Base-by-base conservation (phyloP, 2,797 vertebrate genomes). In the Pelobates cultripes region DNA sequence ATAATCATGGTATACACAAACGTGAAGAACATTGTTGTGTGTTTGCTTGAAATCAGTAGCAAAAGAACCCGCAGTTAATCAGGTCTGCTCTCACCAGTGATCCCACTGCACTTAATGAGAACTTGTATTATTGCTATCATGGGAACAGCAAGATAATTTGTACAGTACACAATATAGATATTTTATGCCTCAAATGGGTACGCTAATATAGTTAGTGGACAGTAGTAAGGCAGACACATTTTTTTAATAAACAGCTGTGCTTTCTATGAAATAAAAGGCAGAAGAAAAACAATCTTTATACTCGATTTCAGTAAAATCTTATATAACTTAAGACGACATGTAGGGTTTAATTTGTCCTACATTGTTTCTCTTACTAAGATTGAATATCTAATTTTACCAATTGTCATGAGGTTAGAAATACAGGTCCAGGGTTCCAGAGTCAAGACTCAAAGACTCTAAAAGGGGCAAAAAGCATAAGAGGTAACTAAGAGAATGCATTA, bases 91-190 rank as follows among this genome's bases (percentile, higher is more conserved):
- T 76, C 61, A 66, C 74, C 43, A 76, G 74, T 76, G 74, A 76
- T 64, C 74, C 74, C 74, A 66, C 60, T 76, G 74, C 74, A 76
- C 74, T 76, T 76, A 76, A 76, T 76, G 74, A 76, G 74, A 76
- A 76, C 74, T 76, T 64, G 74, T 76, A 76, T 76, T 76, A 76
- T 76, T 64, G 61, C 61, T 63, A 76, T 66, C 74, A 76, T 51
- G 74, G 74, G 74, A 76, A 51, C 43, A 66, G 74, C 60, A 64
- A 76, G 61, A 76, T 76, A 76, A 76, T 76, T 76, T 76, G 60
- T 63, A 76, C 74, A 47, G 74, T 66, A 66, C 74, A 64, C 74
- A 76, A 66, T 76, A 76, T 13, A 76, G 61, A 76, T 76, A 76
- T 76, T 64, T 76, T 66, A 76, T 64, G 55, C 60, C 42, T 64